Evolutionary conservation across 2,797 vertebrate genomes (phyloP).

Genomic region (Helostoma temminkii): DNA sequence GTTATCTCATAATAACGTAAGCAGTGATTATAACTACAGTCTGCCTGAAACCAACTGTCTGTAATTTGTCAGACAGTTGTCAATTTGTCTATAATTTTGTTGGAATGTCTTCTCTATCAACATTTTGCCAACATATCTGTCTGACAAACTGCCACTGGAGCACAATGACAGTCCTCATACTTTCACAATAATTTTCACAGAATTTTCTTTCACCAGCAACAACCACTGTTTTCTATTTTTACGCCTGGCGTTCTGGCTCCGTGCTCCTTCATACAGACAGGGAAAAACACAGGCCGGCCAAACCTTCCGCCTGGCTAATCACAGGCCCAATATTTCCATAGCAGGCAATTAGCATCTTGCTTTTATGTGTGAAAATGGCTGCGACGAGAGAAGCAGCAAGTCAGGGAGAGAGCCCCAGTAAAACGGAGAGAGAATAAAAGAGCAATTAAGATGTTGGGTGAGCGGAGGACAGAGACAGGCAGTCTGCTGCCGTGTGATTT

Average conservation of each 20-base stretch:
- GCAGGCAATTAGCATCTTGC: slow-evolving; percentile 98
- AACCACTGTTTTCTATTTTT: slow-evolving; percentile 47
- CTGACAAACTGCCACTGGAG: slow-evolving; percentile 66
- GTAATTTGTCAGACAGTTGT: too few relatives aligned
- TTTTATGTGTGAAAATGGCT: slow-evolving; percentile 97
- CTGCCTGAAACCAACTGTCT: slow-evolving; percentile 42
- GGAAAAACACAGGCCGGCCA: slow-evolving; percentile 66
- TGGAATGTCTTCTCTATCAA: slow-evolving; percentile 58
- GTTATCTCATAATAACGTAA: slow-evolving; percentile 33
- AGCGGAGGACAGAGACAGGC: slow-evolving; percentile 94
- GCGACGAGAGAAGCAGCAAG: slow-evolving; percentile 68
- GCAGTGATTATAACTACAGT: slow-evolving; percentile 29
- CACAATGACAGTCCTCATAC: slow-evolving; percentile 61
- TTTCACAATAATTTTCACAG: slow-evolving; percentile 58
- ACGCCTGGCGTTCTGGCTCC: slow-evolving; percentile 45
- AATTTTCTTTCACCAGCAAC: slow-evolving; percentile 49
- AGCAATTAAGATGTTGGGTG: slow-evolving; percentile 97
- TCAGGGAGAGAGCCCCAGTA: slow-evolving; percentile 73
- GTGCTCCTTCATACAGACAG: slow-evolving; percentile 40
- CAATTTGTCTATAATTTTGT: slow-evolving; percentile 68
- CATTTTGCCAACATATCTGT: slow-evolving; percentile 55
- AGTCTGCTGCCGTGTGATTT: slow-evolving; percentile 97
- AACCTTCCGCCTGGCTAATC: slow-evolving; percentile 86
- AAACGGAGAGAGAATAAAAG: slow-evolving; percentile 87
- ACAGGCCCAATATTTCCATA: slow-evolving; percentile 97